These are phyloP conservation scores for Lasaia peninsularis DNA, from an alignment of 1,140 invertebrate species.

Conservation along the genomic window DNA sequence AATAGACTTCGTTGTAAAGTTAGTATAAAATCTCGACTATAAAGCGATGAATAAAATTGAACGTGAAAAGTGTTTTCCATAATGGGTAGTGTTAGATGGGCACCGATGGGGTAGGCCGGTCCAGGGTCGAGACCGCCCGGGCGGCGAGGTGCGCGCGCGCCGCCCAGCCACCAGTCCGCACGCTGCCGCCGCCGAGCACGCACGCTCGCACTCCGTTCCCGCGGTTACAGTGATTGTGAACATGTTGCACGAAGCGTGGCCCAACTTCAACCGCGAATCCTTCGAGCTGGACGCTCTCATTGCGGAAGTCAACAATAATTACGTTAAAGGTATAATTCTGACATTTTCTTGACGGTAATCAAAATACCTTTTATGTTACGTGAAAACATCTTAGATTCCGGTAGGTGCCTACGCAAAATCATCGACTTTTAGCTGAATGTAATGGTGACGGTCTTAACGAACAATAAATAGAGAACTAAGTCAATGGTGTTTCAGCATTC, in stretches of 20 bases:
- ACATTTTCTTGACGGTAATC: neutral
- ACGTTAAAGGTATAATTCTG: conserved; percentile 45
- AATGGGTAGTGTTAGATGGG: neutral
- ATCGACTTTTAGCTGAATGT: neutral
- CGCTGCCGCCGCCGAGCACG: conserved; percentile 24
- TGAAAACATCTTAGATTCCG: too few relatives aligned
- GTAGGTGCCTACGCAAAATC: neutral
- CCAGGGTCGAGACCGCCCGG: conserved; percentile 10
- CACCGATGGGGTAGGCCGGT: neutral
- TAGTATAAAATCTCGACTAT: too few relatives aligned
- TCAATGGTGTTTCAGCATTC: neutral
- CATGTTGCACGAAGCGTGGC: conserved; percentile 62
- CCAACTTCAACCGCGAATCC: conserved; percentile 35
- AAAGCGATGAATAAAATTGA: too few relatives aligned
- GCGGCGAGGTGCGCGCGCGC: conserved; percentile 19
- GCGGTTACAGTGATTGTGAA: conserved; percentile 25
- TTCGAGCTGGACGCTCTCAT: conserved; percentile 56
- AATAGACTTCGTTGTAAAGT: too few relatives aligned
- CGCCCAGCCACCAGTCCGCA: conserved; percentile 31
- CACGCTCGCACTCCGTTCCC: conserved; percentile 22
- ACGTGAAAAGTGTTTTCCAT: neutral
- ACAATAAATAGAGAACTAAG: neutral
- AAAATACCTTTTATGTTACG: neutral
- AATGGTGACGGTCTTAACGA: neutral
- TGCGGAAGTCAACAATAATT: conserved; percentile 60